Evolutionary conservation across 2,113 vertebrate genomes (phyloP), one percentile per base, ranked within the genome.

Genomic region (Azemiops feae): DNA sequence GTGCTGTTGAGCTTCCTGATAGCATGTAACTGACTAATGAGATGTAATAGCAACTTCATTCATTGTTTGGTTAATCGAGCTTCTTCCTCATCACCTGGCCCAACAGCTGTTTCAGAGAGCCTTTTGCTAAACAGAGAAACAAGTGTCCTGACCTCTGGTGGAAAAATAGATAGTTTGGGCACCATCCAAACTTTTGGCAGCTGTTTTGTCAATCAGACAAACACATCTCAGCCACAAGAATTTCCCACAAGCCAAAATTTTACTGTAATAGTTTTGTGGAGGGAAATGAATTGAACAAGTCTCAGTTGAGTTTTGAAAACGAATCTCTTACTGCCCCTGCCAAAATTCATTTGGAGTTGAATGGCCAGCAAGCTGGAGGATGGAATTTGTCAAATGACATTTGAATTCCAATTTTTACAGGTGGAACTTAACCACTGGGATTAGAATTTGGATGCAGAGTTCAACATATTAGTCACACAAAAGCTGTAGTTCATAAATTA

Each of bases 401-500:
- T 45, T 85, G 52, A 85, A 57, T 91, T 85, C 85, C 81, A 92
- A 52, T 92, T 52, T 92, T 87, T 47, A 53, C 57, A 52, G 53
- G 18, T 88, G 57, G 6, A 52, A 18, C 11, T 88, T 60, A 85
- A 34, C 91, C 55, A 55, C 34, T 52, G 85, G 50, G 58, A 43
- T 88, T 11, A 43, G 86, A 53, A 52, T 74, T 52, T 74, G 57
- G 54, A 88, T 89, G n/a, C 30, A 50, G 2, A n/a, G 5, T 87
- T 87, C 12, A 64, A 92, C 45, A 16, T 92, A 50, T 87, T 86
- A 87, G 20, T 87, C 43, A 64, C 22, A 47, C n/a, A 14, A 47
- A n/a, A 92, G 91, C 45, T 88, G 91, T 50, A 87, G 91, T 92
- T 30, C 60, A 43, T 54, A 92, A 54, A 92, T 34, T 53, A 11